Conservation (phyloP, 2,113 vertebrate species). For the Aspidoscelis tigris region DNA sequence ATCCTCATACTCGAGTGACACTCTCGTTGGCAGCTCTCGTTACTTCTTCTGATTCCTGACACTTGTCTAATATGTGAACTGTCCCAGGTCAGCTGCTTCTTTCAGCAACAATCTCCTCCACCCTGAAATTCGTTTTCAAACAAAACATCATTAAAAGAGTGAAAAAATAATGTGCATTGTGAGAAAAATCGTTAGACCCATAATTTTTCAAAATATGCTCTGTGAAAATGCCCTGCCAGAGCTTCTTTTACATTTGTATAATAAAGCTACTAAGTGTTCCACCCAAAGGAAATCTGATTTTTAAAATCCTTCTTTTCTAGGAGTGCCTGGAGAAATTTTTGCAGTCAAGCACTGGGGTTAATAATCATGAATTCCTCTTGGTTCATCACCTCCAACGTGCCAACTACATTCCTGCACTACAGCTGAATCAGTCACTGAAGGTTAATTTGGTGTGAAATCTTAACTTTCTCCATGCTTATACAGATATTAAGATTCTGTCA, state of each 20-base stretch:
- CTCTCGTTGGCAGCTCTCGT: too few relatives aligned
- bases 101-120: too few relatives aligned
- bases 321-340: conserved; percentile 90
- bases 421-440: conserved; percentile 88
- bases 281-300: conserved; percentile 4
- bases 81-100: too few relatives aligned
- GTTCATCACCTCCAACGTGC: conserved; percentile 91
- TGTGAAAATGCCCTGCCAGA: background rate
- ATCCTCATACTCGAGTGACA: too few relatives aligned
- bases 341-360: conserved; percentile 80
- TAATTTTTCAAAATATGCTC: too few relatives aligned
- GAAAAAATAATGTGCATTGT: too few relatives aligned
- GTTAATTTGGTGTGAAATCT: conserved; percentile 79
- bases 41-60: too few relatives aligned
- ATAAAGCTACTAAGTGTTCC: background rate
- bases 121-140: too few relatives aligned
- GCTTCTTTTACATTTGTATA: background rate
- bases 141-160: too few relatives aligned
- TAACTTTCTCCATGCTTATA: conserved; percentile 1
- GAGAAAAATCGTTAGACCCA: too few relatives aligned
- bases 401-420: conserved; percentile 90
- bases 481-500: background rate
- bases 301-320: conserved; percentile 67
- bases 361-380: conserved; percentile 89
- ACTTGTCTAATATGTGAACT: too few relatives aligned